These are phyloP conservation scores for Clarias gariepinus DNA, from an alignment of 2,113 vertebrate species.

Conservation along the genomic window DNA sequence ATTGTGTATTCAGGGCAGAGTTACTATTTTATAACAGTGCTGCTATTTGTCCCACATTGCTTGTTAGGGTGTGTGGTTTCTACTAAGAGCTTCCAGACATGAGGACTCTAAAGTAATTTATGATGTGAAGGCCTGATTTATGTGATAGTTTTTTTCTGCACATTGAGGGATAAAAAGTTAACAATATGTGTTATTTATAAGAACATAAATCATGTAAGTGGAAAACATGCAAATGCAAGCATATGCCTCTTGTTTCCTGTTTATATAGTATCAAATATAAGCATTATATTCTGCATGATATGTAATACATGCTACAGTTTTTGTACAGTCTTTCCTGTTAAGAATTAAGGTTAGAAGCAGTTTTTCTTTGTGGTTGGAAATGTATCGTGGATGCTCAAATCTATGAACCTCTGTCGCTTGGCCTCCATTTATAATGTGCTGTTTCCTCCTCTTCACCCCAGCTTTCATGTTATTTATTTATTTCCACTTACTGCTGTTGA, in stretches of 20 bases:
- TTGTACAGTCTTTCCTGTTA: not conserved
- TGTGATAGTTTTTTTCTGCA: slow-evolving; percentile 35
- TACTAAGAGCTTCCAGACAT: slow-evolving; percentile 19
- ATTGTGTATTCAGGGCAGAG: slow-evolving; percentile 49
- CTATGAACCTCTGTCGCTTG: not conserved
- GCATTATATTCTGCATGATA: not conserved
- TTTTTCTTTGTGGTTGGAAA: not conserved
- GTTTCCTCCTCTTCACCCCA: slow-evolving; percentile 47
- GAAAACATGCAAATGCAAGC: not conserved
- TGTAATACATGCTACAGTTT: not conserved
- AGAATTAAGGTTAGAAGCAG: not conserved
- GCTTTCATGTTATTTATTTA: slow-evolving; percentile 58
- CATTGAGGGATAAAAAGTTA: slow-evolving; percentile 15
- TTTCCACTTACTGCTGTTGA: slow-evolving; percentile 58
- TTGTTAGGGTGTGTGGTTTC: slow-evolving; percentile 35
- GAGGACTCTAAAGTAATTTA: slow-evolving; percentile 42
- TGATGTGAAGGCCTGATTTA: slow-evolving; percentile 27
- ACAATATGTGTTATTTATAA: slow-evolving; percentile 38
- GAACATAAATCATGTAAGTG: slow-evolving; percentile 37
- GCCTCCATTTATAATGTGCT: not conserved
- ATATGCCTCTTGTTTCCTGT: not conserved
- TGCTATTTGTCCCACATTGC: slow-evolving; percentile 38
- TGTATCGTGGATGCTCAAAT: not conserved
- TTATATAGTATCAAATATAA: slow-evolving; percentile 2
- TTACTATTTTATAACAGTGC: slow-evolving; percentile 39